Evolutionary conservation across 2,888 invertebrate species (phyloP).

Genomic region (Eremobia ochroleuca): DNA sequence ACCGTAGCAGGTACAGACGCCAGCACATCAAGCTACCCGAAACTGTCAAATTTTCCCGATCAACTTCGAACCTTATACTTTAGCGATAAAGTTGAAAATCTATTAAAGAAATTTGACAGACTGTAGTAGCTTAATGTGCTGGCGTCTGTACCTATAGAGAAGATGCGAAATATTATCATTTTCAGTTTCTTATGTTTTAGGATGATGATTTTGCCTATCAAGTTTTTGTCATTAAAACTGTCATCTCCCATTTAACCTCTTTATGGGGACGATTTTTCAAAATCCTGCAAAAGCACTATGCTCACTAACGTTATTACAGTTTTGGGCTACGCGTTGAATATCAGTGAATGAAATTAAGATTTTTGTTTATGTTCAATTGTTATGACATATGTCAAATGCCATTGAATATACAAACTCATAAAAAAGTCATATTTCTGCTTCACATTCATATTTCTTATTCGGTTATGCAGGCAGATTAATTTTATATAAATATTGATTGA

Average conservation of each 20-base stretch:
- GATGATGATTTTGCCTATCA: neutral
- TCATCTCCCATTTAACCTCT: neutral
- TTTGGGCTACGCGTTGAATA: neutral
- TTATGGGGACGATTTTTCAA: neutral
- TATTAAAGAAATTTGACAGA: too few relatives aligned
- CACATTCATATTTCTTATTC: neutral
- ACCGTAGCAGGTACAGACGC: too few relatives aligned
- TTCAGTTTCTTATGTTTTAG: too few relatives aligned
- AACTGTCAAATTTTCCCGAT: too few relatives aligned
- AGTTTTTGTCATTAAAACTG: neutral
- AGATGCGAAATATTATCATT: too few relatives aligned
- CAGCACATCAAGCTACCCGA: too few relatives aligned
- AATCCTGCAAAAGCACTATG: neutral
- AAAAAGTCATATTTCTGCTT: neutral
- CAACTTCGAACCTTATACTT: too few relatives aligned
- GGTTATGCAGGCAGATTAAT: conserved; percentile 4
- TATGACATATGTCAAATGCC: neutral
- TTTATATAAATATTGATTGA: conserved; percentile 11
- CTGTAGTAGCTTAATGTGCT: too few relatives aligned
- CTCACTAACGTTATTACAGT: neutral
- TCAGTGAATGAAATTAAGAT: neutral
- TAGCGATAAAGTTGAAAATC: too few relatives aligned
- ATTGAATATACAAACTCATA: neutral
- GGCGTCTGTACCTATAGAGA: too few relatives aligned
- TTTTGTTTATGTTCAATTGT: neutral